Evolutionary conservation across 2,888 invertebrate species (phyloP), one percentile per base, ranked within the genome.

Genomic region (Zygothrica quintamaculata): DNA sequence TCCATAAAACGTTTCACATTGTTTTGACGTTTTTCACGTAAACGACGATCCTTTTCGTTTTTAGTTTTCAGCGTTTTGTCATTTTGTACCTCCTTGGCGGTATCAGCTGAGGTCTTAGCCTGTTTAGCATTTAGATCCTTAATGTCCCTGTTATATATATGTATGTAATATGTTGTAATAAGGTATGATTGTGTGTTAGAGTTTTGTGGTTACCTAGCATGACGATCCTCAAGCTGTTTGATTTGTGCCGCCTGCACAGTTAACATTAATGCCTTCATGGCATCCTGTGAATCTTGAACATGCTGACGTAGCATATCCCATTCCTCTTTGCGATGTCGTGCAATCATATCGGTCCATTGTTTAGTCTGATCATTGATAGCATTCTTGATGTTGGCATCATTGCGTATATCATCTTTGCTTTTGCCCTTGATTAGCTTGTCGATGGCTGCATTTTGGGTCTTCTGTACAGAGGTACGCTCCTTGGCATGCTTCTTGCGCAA

Each of bases 1-100:
- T 99, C 99, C 93, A 98, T 95, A 89, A 99, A 99, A 88, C 97
- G 96, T 91, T 99, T 99, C 51, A 98, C 98, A 90, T 99, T 99
- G 90, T 98, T 99, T 89, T 98, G 98, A 87, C 98, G 98, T 91
- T 99, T 97, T 91, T 99, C 98, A 22, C 97, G 93, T 56, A 98
- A 93, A 39, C 98, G 93, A 37, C 98, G 94, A 90, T 99, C 99
- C 86, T 98, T 97, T 90, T 99, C 99, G 65, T 97, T 98, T 88
- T 99, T 98, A 57, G 98, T 99, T 91, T 98, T 96, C 56, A 99
- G 93, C 0, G 97, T 96, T 92, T 99, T 99, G 91, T 99, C 99
- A 90, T 96, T 97, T 89, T 95, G 95, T 40, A 99, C 98, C 89
- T 97, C 97, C 92, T 97, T 97, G 89, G 97, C 97, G 13, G 99